Evolutionary conservation across 2,888 invertebrate genomes (phyloP).

Genomic region (Ophion costatus): DNA sequence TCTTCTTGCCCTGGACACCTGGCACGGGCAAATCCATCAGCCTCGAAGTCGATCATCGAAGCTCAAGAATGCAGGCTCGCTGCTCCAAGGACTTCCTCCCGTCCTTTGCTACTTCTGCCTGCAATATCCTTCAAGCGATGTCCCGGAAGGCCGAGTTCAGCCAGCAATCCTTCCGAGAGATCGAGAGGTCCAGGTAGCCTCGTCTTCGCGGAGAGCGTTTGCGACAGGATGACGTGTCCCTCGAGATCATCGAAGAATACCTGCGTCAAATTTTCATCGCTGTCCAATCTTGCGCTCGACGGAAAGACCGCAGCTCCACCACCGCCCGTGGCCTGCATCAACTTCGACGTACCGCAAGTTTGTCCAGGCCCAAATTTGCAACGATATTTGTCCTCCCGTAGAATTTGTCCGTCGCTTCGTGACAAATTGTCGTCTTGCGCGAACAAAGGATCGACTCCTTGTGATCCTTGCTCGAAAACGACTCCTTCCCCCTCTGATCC

Average conservation of each 20-base stretch:
- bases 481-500: neutral
- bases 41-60: constrained; percentile 16
- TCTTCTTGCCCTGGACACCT: constrained; percentile 40
- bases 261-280: constrained; percentile 34
- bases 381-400: constrained; percentile 67
- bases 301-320: constrained; percentile 9
- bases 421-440: constrained; percentile 65
- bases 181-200: neutral
- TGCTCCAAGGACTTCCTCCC: constrained; percentile 16
- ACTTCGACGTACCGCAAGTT: constrained; percentile 35
- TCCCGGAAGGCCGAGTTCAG: constrained; percentile 51
- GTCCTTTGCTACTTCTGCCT: constrained; percentile 3
- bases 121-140: constrained; percentile 32
- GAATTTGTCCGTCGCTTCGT: constrained; percentile 65
- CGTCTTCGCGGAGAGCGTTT: neutral
- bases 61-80: constrained; percentile 14
- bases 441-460: constrained; percentile 29
- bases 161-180: constrained; percentile 15
- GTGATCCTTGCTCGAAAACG: constrained; percentile 30
- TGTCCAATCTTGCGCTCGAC: constrained; percentile 22
- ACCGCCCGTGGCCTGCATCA: constrained; percentile 28
- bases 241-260: constrained; percentile 22
- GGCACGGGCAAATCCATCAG: neutral
- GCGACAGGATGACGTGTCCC: neutral
- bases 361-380: constrained; percentile 70